Evolutionary conservation across 1,140 invertebrate genomes (phyloP).

Genomic region (Neotoxoptera formosana): DNA sequence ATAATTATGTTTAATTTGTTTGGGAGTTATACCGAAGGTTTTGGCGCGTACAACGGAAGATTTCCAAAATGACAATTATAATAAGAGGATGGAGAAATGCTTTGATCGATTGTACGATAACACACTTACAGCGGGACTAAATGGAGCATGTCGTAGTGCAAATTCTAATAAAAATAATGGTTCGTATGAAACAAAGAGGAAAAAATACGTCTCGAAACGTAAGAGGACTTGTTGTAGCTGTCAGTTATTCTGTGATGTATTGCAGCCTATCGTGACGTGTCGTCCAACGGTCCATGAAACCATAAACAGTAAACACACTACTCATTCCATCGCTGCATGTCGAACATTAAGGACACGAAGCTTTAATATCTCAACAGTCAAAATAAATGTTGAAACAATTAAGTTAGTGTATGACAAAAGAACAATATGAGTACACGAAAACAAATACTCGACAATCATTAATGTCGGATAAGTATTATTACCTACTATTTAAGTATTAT

Average conservation of each 20-base stretch:
- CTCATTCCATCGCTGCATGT: background rate
- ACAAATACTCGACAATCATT: background rate
- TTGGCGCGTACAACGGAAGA: background rate
- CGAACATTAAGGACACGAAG: background rate
- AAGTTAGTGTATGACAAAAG: background rate
- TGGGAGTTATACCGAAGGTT: background rate
- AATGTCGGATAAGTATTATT: no score
- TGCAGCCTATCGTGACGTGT: conserved; percentile 13
- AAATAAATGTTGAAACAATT: background rate
- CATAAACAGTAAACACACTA: background rate
- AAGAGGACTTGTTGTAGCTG: conserved; percentile 19
- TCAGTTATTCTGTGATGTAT: conserved; percentile 27
- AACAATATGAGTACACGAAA: background rate
- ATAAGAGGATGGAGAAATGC: background rate
- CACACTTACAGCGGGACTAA: background rate
- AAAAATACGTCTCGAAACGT: background rate
- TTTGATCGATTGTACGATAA: conserved; percentile 4
- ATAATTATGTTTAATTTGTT: background rate
- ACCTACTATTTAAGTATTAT: no score
- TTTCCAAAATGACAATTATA: background rate
- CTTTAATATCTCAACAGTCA: background rate
- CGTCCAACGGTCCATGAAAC: conserved; percentile 29
- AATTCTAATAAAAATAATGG: conserved; percentile 50
- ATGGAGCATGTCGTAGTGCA: background rate
- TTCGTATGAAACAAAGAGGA: background rate